Evolutionary conservation across 2,797 vertebrate genomes (phyloP), one percentile per base, ranked within the genome.

Genomic region (Enteromius afrohamiltoni): DNA sequence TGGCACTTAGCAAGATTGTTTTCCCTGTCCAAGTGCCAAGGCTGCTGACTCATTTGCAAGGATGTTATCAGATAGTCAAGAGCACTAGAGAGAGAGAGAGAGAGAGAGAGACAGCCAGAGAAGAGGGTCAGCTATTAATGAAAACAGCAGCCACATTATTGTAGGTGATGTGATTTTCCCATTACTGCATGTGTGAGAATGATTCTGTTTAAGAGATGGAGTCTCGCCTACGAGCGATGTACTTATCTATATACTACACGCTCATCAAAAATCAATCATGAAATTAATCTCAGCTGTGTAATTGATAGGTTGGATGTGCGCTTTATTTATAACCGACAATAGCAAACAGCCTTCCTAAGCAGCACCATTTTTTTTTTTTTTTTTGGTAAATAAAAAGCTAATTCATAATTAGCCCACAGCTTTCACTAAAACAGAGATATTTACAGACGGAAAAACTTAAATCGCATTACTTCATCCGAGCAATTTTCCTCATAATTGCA

Each of bases 1-100:
- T 85, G 83, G 91, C 91, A 93, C 92, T 93, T 93, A 92, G 90
- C 88, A 89, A 92, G 91, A 93, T 94, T 93, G 93, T 92, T 91
- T 92, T 92, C 90, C 90, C 89, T 91, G 91, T 92, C 90, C 89
- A 86, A 86, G 77, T 68, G 82, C 84, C 87, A 89, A 85, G 73
- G 85, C 84, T 62, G 29, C 68, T 89, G 85, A 69, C 82, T 74
- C 79, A 64, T 85, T 85, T 64, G 70, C 80, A n/a, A 68, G 74
- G 58, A 81, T 83, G 68, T 73, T 87, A 86, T 83, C 83, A 71
- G 78, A 83, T 86, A 78, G 58, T 79, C 64, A 65, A 69, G 85
- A 75, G 79, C 1, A 40, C 23, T 58, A 26, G 84, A 81, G 73
- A 23, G 26, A 74, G 62, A 64, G 49, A 73, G 42, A 77, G 14